Evolutionary conservation across 2,113 vertebrate species (phyloP).

Genomic region (Romanogobio albipinnatus): DNA sequence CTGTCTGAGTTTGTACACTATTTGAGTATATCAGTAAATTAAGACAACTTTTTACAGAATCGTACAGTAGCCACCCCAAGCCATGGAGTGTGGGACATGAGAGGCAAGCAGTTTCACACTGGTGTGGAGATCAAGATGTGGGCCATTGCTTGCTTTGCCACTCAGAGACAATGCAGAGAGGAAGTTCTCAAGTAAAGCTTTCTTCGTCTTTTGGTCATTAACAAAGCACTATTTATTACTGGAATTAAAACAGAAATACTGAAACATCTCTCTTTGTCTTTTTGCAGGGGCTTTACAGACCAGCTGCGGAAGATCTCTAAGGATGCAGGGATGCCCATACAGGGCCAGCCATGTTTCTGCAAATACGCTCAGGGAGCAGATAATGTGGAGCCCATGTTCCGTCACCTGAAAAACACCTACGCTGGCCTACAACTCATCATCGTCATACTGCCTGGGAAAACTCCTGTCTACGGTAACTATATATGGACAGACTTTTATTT

Average conservation of each 20-base stretch:
- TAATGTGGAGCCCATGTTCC: slow-evolving; percentile 97
- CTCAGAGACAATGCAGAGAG: slow-evolving; percentile 93
- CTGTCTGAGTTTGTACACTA: background rate
- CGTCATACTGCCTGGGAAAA: slow-evolving; percentile 94
- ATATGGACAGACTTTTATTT: background rate
- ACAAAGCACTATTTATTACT: background rate
- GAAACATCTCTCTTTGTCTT: background rate
- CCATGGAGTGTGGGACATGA: slow-evolving; percentile 98
- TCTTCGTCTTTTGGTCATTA: background rate
- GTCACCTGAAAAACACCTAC: slow-evolving; percentile 97
- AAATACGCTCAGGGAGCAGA: slow-evolving; percentile 96
- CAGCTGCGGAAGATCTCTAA: slow-evolving; percentile 97
- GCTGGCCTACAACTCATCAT: slow-evolving; percentile 95
- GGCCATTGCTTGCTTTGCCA: slow-evolving; percentile 96
- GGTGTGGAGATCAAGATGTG: slow-evolving; percentile 98
- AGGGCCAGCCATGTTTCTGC: slow-evolving; percentile 96
- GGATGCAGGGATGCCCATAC: slow-evolving; percentile 95
- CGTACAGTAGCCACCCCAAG: slow-evolving; percentile 95
- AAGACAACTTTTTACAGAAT: slow-evolving; percentile 77
- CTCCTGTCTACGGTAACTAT: slow-evolving; percentile 88
- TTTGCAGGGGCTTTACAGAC: slow-evolving; percentile 90
- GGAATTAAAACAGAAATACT: background rate
- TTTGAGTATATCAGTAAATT: slow-evolving; percentile 4
- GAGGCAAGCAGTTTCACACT: slow-evolving; percentile 96
- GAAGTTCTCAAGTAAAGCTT: slow-evolving; percentile 88